Base-by-base conservation (phyloP, 2,113 vertebrate species). In the Siniperca chuatsi region DNA sequence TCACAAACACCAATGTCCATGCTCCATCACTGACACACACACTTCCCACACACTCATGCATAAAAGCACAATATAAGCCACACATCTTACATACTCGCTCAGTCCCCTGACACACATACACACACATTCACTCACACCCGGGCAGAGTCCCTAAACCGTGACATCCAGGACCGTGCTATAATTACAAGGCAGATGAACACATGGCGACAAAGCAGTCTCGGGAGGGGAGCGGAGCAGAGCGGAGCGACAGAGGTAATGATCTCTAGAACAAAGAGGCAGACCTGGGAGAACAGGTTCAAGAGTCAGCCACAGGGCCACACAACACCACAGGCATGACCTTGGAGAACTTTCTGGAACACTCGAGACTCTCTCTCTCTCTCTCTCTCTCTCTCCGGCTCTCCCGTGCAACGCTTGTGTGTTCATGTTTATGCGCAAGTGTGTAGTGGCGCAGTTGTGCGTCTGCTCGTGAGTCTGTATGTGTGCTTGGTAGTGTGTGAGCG, bases 131-230 rank as follows among this genome's bases (percentile, higher is more conserved):
- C 83, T 91, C 88, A 83, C 80, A 86, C 75, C 77, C 80, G 86
- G 80, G 83, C 86, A 84, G 90, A 95, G 90, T 94, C 92, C 92
- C 90, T 91, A 92, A 94, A 92, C 90, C 92, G 84, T 94, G 94
- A 94, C 94, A 94, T 95, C 94, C 91, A 95, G 94, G 93, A 95
- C 93, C 87, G 90, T 91, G 94, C 93, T 94, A 95, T 96, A 96
- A 96, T 96, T 96, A 96, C 94, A 94, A 95, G 94, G 94, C 95
- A 93, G 94, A 93, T 94, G 95, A 96, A 95, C 95, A 95, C 92
- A 92, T 94, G 89, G 92, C 91, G 95, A 95, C 75, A 89, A 94
- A 93, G 87, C 70, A 72, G 82, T 92, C 92, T 92, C 95, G 72
- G 89, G 90, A 89, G 82, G 88, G 75, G 83, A 77, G 79, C 40